phyloP scores from a whole-genome alignment of 2,797 vertebrate genomes.

The Gambelia wislizenii region DNA sequence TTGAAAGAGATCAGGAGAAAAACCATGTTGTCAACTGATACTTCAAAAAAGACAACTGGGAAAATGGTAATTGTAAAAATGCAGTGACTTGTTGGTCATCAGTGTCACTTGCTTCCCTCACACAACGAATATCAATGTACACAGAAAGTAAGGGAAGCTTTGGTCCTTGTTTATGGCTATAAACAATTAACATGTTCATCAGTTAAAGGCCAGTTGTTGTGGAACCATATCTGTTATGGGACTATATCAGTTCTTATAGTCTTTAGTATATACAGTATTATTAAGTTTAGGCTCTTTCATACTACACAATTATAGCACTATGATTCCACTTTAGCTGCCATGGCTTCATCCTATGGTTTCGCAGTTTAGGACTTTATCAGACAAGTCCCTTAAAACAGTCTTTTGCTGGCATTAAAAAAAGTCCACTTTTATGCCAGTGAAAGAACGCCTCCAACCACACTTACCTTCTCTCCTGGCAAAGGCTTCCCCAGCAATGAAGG shows the following conservation, averaged over 20 bases:
- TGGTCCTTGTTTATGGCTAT: background rate
- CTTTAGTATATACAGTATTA: no score
- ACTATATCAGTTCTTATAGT: background rate
- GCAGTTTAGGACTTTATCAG: no score
- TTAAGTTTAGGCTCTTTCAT: no score
- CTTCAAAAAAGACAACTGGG: background rate
- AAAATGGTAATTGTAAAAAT: background rate
- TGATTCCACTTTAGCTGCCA: no score
- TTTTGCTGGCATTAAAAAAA: no score
- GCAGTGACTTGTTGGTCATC: background rate
- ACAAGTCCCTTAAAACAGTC: no score
- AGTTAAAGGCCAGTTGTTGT: background rate
- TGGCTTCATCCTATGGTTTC: no score
- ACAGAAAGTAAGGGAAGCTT: background rate
- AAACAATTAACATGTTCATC: background rate
- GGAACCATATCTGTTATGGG: background rate
- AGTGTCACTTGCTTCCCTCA: background rate
- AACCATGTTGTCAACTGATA: background rate
- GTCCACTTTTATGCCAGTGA: no score
- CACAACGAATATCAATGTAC: background rate
- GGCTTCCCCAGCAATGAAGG: no score
- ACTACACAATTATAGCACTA: no score
- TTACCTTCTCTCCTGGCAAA: no score
- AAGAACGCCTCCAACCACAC: no score
- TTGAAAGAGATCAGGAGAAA: background rate